Conservation (phyloP, 2,113 vertebrate species). For the Callipepla squamata region DNA sequence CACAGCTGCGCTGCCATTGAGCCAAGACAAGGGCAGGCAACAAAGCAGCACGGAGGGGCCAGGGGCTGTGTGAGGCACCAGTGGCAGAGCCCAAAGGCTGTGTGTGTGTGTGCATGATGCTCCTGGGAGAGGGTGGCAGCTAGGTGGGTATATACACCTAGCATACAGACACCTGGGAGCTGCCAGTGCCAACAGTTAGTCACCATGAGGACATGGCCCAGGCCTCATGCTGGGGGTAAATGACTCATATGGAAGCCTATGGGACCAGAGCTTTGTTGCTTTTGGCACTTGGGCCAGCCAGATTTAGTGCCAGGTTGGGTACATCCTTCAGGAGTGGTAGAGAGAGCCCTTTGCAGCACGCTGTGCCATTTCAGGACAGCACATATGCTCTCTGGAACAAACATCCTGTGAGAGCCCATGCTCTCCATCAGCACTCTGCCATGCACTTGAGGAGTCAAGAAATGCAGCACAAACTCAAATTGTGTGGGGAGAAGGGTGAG, state of each 20-base stretch:
- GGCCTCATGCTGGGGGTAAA: not conserved
- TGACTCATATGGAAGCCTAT: conserved; percentile 17
- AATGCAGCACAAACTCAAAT: not conserved
- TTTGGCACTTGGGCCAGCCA: not conserved
- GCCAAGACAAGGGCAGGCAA: not conserved
- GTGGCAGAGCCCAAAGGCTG: not conserved
- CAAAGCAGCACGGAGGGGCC: not conserved
- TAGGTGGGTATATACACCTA: not conserved
- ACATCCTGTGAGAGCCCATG: not conserved
- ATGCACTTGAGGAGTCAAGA: not conserved
- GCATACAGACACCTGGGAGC: not conserved
- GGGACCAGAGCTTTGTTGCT: not conserved
- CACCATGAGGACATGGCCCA: conserved; percentile 9
- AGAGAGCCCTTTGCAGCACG: not conserved
- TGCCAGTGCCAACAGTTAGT: not conserved
- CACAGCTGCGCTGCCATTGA: not conserved
- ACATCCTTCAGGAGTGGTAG: not conserved
- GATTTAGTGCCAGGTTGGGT: conserved; percentile 22
- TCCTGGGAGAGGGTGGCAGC: not conserved
- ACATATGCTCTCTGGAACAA: not conserved
- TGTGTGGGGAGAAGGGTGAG: not conserved
- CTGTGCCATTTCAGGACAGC: conserved; percentile 15
- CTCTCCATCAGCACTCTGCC: not conserved
- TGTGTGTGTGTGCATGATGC: not conserved
- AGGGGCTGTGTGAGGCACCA: not conserved